Evolutionary conservation across 1,140 invertebrate species (phyloP), one percentile per base, ranked within the genome.

Genomic region (Hylaeus anthracinus): DNA sequence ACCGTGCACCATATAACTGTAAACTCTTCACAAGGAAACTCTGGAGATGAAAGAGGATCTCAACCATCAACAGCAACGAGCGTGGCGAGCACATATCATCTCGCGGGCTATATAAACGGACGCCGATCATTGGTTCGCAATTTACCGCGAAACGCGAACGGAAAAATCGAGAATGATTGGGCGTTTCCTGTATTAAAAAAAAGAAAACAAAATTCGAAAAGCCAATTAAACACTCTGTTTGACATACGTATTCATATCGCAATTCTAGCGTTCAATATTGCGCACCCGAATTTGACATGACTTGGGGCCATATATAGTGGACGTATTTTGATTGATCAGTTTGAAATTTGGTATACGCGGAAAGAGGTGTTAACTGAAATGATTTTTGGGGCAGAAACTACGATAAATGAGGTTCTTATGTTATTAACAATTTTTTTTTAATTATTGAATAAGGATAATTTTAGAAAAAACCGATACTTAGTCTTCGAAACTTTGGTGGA

Each of bases 1-100:
- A 26, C 67, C n/a, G 48, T 12, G 76, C 39, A 26, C 58, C 66
- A 43, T 79, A 79, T 56, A 51, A 61, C 61, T 65, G 77, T 56
- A 73, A 79, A 73, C 70, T 72, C 77, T 73, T 65, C 70, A 65
- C 70, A 71, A 58, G 45, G 48, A 45, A 78, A 60, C 45, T 48
- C 69, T 48, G 70, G 72, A 72, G 77, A 79, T 79, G 77, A 72
- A 79, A 72, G 60, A 72, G 60, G 77, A 72, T 73, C 77, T 79
- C 65, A 65, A 72, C 60, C 51, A 73, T 79, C 77, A 14, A 41
- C 43, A 79, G 64, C 77, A 72, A 79, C 69, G 14, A 72, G 48
- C 48, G 1, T 43, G 14, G 9, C 26, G 67, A 5, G 39, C 45
- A 65, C 77, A 48, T 39, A 12, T 9, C 5, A 3, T 41, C 43